phyloP scores from a whole-genome alignment of 2,797 vertebrate species.

The Girardinus metallicus region DNA sequence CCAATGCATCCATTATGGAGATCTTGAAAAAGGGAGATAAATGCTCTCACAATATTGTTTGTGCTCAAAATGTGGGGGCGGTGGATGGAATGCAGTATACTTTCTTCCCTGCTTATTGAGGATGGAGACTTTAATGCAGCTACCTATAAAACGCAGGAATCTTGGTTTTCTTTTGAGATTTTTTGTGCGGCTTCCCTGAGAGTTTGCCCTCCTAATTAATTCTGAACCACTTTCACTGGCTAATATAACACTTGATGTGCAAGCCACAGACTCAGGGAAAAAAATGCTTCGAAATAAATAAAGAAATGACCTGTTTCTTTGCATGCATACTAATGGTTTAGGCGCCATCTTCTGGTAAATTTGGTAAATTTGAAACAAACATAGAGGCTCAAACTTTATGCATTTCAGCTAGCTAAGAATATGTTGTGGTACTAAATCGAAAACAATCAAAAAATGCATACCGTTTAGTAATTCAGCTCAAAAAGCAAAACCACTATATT shows the following conservation, averaged over 20 bases:
- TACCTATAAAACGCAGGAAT: neutral
- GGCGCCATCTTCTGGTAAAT: constrained; percentile 73
- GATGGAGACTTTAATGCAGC: constrained; percentile 6
- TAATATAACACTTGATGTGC: neutral
- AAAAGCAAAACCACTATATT: neutral
- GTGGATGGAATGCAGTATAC: constrained; percentile 28
- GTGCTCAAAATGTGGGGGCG: constrained; percentile 35
- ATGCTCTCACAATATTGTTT: constrained; percentile 35
- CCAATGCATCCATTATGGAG: constrained; percentile 60
- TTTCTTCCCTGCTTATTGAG: constrained; percentile 19
- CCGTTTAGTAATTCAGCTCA: neutral
- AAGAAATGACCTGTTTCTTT: neutral
- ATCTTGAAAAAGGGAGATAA: constrained; percentile 59
- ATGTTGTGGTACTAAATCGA: neutral
- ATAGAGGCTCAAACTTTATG: neutral
- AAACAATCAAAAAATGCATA: neutral
- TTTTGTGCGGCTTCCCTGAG: neutral
- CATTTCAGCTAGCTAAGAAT: neutral
- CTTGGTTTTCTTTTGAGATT: constrained; percentile 23
- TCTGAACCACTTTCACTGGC: neutral
- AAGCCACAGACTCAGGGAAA: neutral
- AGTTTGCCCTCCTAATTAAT: neutral
- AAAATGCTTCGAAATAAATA: constrained; percentile 1
- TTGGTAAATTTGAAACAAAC: neutral
- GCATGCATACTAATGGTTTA: constrained; percentile 32